Percentiles rank a stretch among this genome's conserved stretches.
These are phyloP conservation scores for Drosophila ogumai DNA, from an alignment of 1,140 invertebrate genomes.

Conservation along the genomic window DNA sequence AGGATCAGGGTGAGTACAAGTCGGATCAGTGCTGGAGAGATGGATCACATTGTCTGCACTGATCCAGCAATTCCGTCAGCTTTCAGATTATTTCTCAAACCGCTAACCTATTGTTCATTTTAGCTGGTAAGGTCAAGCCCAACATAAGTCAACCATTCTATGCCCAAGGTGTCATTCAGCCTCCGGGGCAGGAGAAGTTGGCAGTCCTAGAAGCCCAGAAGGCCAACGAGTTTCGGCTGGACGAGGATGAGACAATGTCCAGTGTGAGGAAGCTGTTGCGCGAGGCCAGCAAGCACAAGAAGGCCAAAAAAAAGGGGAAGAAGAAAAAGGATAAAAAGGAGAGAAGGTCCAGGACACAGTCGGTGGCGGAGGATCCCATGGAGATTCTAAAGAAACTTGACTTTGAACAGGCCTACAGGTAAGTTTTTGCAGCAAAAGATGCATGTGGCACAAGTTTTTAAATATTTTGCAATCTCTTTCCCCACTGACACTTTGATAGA, in stretches of 20 bases:
- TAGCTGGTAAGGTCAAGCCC: constrained; percentile 65
- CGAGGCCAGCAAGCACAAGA: constrained; percentile 92
- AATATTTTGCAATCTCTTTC: constrained; percentile 5
- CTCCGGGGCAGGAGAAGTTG: constrained; percentile 80
- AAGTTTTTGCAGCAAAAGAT: constrained; percentile 63
- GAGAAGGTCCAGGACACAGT: constrained; percentile 86
- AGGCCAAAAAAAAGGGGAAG: constrained; percentile 88
- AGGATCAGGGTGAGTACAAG: constrained; percentile 53
- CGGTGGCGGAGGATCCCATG: constrained; percentile 84
- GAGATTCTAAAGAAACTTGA: constrained; percentile 86
- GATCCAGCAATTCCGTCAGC: not conserved
- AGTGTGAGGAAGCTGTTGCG: constrained; percentile 93
- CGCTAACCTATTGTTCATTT: constrained; percentile 2
- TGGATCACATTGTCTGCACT: not conserved
- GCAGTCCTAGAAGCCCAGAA: constrained; percentile 56
- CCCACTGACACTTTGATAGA: constrained; percentile 17
- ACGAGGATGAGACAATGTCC: constrained; percentile 93
- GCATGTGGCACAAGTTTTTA: not conserved
- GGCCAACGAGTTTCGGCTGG: constrained; percentile 86
- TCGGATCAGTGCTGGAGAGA: not conserved
- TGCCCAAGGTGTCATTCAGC: constrained; percentile 46
- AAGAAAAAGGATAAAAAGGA: constrained; percentile 87
- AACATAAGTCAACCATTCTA: constrained; percentile 85
- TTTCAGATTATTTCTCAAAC: too few species aligned
- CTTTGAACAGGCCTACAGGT: constrained; percentile 88